Evolutionary conservation across 2,888 invertebrate genomes (phyloP).

Genomic region (Brachypalpus laphriformis): DNA sequence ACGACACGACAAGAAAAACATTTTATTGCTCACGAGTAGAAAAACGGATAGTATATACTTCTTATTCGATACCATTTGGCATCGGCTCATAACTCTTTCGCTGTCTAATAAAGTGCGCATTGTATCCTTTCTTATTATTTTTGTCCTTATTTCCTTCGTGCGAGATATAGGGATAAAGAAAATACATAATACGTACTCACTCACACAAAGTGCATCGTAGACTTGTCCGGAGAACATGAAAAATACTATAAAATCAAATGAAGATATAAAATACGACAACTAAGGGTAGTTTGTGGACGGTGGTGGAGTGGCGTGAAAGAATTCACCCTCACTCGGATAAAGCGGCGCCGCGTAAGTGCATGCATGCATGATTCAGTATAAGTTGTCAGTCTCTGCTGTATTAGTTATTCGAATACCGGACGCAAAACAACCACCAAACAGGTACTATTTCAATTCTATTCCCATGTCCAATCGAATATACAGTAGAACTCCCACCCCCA

Average conservation of each 20-base stretch:
- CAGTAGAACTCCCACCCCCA: not conserved
- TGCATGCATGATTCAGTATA: conserved; percentile 65
- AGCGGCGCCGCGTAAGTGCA: conserved; percentile 64
- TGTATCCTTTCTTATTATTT: not conserved
- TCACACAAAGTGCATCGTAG: conserved; percentile 35
- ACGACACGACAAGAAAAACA: too few species aligned
- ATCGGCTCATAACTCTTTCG: not conserved
- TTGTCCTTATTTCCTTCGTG: not conserved
- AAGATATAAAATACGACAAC: conserved; percentile 32
- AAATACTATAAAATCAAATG: conserved; percentile 35
- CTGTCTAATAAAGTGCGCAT: conserved; percentile 3
- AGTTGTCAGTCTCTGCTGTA: conserved; percentile 34
- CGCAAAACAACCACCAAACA: conserved; percentile 60
- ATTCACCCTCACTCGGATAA: conserved; percentile 43
- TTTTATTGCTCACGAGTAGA: not conserved
- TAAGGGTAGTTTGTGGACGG: conserved; percentile 24
- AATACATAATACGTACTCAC: conserved; percentile 15
- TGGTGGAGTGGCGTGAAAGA: conserved; percentile 6
- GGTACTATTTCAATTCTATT: conserved; percentile 32
- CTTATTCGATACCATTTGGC: not conserved
- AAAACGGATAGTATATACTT: not conserved
- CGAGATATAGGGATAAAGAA: conserved; percentile 5
- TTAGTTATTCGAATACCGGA: conserved; percentile 39
- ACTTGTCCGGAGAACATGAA: conserved; percentile 38
- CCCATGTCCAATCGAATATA: conserved; percentile 42